Base-by-base conservation (phyloP, 2,888 invertebrate genomes). In the Seira sanloemensis region DNA sequence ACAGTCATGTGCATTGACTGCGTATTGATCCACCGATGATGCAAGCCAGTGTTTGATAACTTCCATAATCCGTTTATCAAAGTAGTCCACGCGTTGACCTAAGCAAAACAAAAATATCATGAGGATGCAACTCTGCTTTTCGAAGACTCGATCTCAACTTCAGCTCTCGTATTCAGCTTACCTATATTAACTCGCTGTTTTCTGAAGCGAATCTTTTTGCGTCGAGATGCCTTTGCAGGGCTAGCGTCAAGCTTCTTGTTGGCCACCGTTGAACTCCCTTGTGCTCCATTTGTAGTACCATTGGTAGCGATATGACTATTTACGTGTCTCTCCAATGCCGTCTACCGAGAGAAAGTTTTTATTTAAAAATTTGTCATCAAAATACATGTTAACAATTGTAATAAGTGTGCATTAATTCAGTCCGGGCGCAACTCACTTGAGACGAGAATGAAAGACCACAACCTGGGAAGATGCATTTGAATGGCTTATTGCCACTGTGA, bases 11-110 rank as follows among this genome's bases (percentile, higher is more conserved):
- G 85, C 79, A 71, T 82, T 86, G 24, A 84, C 77, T 12, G 81
- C 94, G 89, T 94, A 94, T 85, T 91, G 91, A 88, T 93, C 92
- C 5, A 93, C 93, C 90, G 94, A 91, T 84, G 92, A 92, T 77
- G 94, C 91, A 89, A 98, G 92, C 86, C 96, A 95, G 92, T 97
- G 95, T 91, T 96, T 95, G 62, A 98, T 93, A 0, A 96, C 95
- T 91, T 97, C 97, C 98, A 98, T 97, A 87, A 96, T 95, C 74
- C 97, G 96, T 88, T 95, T 92, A 92, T 98, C 98, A 92, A 98
- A 96, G 93, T 96, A 97, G 92, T 98, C 98, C 91, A 97, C 97
- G 93, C 96, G 95, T 90, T 97, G 95, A 88, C 97, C 97, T 97
- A 24, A 18, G 19, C 37, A 37, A 37, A 16, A n/a, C 16, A 18